Conservation (phyloP, 1,140 invertebrate species). For the Paracyclopina nana region DNA sequence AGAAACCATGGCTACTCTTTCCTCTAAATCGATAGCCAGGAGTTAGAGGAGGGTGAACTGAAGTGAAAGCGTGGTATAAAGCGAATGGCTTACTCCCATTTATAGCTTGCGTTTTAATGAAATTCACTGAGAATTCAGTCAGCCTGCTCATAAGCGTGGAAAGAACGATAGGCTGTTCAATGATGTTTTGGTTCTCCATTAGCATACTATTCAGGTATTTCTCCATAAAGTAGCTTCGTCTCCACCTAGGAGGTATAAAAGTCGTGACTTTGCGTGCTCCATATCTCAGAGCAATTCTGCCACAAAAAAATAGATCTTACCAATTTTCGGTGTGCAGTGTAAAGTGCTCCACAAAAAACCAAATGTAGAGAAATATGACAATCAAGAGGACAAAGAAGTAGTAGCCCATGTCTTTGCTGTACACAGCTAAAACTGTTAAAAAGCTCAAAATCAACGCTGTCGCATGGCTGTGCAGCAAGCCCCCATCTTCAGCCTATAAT, state of each 20-base stretch:
- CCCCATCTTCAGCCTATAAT: not conserved
- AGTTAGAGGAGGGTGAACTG: not conserved
- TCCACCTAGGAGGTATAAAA: not conserved
- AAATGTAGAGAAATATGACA: not conserved
- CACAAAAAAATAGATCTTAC: not conserved
- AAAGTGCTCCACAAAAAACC: not conserved
- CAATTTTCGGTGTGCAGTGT: not conserved
- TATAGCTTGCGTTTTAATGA: not conserved
- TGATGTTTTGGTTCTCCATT: not conserved
- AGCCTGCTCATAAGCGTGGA: not conserved
- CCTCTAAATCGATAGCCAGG: not conserved
- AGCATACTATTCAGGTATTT: not conserved
- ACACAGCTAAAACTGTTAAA: not conserved
- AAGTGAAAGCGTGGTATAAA: not conserved
- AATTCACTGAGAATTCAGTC: not conserved
- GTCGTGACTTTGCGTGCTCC: no score
- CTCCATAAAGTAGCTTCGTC: constrained; percentile 1
- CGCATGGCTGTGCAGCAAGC: not conserved
- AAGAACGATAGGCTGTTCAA: not conserved
- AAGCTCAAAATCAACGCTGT: not conserved
- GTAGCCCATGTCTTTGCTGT: not conserved
- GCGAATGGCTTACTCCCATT: not conserved
- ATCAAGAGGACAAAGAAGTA: not conserved
- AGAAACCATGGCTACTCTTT: not conserved
- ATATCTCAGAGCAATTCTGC: not conserved